Evolutionary conservation across 1,140 invertebrate species (phyloP), one percentile per base, ranked within the genome.

Genomic region (Drosophila bifasciata): DNA sequence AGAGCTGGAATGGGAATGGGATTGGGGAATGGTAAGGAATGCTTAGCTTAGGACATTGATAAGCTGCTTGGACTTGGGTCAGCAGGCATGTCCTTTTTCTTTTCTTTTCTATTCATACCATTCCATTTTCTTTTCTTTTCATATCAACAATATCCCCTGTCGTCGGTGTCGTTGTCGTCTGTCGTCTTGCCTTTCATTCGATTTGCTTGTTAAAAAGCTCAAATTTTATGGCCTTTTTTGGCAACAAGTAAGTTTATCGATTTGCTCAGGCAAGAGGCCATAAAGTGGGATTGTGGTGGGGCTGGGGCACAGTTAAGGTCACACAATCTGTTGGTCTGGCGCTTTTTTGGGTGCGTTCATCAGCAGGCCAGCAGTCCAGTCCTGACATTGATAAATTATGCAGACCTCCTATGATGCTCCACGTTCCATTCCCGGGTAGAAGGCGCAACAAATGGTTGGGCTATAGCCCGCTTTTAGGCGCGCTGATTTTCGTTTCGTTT

Each of bases 181-280:
- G 63, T 39, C 25, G 25, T 58, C 9, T 9, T 36, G 63, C 67
- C 71, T 86, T 86, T 81, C 77, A 77, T 86, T 86, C 76, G 84
- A 81, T 86, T 89, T 89, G 74, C 78, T 88, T 89, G 79, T 79
- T 88, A 79, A 83, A 88, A 88, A 88, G 84, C 84, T 83, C 71
- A 89, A 88, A 86, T 89, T 88, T 88, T 88, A 88, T 88, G 84
- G 79, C 63, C 71, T 76, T 71, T 69, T 62, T 60, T 53, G 79
- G 79, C 78, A 81, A 80, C 78, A 81, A 80, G 72, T 84, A 66
- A 66, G 59, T 79, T 68, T 86, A 86, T 85, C 83, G 78, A 86
- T 86, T 79, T 70, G 55, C 55, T 44, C 11, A 45, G 25, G 11
- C 11, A 58, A 52, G 67, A n/a, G 60, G 60, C 52, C 53, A 43